These are phyloP conservation scores for Melitaea cinxia DNA, from an alignment of 1,140 invertebrate genomes.

Conservation along the genomic window DNA sequence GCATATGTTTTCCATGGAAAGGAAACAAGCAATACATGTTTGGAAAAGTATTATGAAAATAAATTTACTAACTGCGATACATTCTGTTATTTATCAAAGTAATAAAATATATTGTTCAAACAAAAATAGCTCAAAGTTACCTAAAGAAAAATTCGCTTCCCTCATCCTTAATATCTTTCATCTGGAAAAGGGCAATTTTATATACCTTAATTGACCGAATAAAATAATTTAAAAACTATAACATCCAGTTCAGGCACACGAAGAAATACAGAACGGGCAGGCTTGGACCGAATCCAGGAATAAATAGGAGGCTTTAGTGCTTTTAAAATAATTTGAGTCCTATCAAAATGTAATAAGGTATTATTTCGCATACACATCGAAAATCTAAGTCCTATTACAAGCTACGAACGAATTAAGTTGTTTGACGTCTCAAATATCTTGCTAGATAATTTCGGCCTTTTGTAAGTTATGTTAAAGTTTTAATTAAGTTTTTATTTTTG, in stretches of 20 bases:
- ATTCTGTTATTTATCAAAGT: too few species aligned
- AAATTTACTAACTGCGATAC: too few species aligned
- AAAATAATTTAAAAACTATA: conserved; percentile 55
- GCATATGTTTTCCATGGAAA: too few species aligned
- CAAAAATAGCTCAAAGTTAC: too few species aligned
- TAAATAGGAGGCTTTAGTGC: conserved; percentile 21
- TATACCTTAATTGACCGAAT: conserved; percentile 23
- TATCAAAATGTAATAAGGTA: not conserved
- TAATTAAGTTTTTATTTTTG: conserved; percentile 20
- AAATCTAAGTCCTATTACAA: conserved; percentile 15
- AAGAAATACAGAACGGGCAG: conserved; percentile 56
- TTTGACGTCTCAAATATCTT: conserved; percentile 14
- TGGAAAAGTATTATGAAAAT: too few species aligned
- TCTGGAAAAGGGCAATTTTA: not conserved
- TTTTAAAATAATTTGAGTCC: not conserved
- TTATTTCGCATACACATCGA: not conserved
- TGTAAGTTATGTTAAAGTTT: conserved; percentile 11
- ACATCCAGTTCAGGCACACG: conserved; percentile 51
- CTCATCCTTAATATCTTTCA: too few species aligned
- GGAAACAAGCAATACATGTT: too few species aligned
- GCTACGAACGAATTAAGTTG: conserved; percentile 11
- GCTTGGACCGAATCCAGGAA: conserved; percentile 50
- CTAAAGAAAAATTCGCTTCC: too few species aligned
- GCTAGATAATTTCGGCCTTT: conserved; percentile 13
- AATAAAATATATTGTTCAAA: too few species aligned